A percentile compares a stretch with the other conserved stretches of the same genome.
Evolutionary conservation across 2,113 vertebrate genomes (phyloP).

Genomic region (Macquaria australasica): DNA sequence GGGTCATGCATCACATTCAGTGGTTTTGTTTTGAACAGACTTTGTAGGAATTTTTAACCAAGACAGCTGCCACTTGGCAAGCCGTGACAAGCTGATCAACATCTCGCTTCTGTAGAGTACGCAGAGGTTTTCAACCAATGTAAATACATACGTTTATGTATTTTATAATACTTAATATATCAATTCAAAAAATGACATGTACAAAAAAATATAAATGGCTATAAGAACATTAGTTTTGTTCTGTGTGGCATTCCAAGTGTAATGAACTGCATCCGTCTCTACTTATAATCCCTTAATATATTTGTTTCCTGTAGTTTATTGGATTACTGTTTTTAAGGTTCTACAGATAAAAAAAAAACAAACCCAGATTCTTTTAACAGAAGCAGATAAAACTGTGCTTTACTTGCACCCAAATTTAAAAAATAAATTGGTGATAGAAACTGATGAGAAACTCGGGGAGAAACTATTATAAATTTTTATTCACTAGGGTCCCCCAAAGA

Average conservation of each 20-base stretch:
- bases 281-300: no score
- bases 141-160: no score
- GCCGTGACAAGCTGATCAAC: not conserved
- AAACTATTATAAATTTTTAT: not conserved
- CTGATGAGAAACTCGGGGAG: not conserved
- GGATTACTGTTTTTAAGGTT: not conserved
- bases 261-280: no score
- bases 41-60: not conserved
- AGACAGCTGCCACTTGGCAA: not conserved
- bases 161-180: no score
- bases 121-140: no score
- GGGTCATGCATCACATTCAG: not conserved
- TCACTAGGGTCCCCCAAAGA: not conserved
- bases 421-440: not conserved
- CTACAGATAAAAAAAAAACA: not conserved
- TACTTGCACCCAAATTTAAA: not conserved
- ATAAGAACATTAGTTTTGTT: not conserved
- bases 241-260: no score
- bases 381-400: not conserved
- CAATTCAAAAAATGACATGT: not conserved
- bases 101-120: no score
- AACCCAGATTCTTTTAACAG: not conserved
- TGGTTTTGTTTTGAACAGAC: not conserved
- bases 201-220: not conserved
- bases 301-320: not conserved